Evolutionary conservation across 2,113 vertebrate genomes (phyloP).

Genomic region (Nycticebus coucang): DNA sequence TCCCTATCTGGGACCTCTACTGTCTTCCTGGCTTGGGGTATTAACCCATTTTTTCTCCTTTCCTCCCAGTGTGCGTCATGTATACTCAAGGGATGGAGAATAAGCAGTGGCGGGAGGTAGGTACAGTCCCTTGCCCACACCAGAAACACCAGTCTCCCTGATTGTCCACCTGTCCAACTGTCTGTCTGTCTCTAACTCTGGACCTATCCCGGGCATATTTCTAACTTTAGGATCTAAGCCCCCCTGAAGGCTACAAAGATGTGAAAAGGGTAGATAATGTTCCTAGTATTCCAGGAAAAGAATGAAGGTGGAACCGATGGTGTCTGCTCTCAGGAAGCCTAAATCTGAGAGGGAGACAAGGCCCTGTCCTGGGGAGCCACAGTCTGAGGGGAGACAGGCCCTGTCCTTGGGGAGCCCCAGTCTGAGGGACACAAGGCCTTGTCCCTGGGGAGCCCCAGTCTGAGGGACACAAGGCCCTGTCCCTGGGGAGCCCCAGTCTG

Average conservation of each 20-base stretch:
- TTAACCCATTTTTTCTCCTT: constrained; percentile 20
- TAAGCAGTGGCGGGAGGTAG: constrained; percentile 96
- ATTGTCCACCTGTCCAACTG: background rate
- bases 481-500: background rate
- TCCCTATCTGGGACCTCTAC: too few relatives aligned
- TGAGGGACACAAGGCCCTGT: background rate
- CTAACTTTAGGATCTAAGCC: background rate
- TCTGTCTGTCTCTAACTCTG: background rate
- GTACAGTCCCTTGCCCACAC: constrained; percentile 40
- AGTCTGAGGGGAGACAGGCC: background rate
- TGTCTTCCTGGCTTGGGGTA: background rate
- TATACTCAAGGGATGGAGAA: constrained; percentile 94
- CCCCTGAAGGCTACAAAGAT: background rate
- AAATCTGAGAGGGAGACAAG: background rate
- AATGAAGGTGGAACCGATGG: background rate
- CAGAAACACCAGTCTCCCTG: accelerated
- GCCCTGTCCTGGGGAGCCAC: background rate
- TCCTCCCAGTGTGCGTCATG: constrained; percentile 92
- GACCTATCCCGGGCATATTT: background rate
- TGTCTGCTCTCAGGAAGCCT: background rate
- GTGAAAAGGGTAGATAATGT: background rate
- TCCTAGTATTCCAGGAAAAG: background rate
- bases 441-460: background rate
- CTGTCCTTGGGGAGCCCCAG: background rate
- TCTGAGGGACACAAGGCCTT: background rate